These are phyloP conservation scores for Lutraria rhynchaena DNA, from an alignment of 1,140 invertebrate species.

Conservation along the genomic window DNA sequence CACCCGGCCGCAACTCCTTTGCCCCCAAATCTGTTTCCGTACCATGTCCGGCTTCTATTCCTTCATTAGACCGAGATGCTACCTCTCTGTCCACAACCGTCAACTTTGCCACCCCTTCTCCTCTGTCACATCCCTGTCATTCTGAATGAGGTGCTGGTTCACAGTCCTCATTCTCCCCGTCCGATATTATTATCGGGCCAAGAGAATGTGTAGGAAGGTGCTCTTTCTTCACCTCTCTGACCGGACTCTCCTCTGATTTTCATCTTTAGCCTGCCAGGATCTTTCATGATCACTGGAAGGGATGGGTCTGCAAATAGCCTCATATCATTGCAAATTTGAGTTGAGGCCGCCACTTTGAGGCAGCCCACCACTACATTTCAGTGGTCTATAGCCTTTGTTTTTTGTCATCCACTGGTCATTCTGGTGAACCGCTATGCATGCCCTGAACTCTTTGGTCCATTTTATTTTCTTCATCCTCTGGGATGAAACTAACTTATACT, in stretches of 20 bases:
- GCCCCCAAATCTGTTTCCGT: not conserved
- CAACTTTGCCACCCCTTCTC: no score
- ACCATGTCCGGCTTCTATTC: not conserved
- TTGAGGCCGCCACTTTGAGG: not conserved
- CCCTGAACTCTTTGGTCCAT: slow-evolving; percentile 1
- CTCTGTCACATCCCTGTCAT: no score
- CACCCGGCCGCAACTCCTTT: not conserved
- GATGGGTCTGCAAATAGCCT: not conserved
- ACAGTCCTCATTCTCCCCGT: not conserved
- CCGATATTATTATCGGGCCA: not conserved
- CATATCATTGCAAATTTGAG: not conserved
- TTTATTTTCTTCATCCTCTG: not conserved
- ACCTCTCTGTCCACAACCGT: no score
- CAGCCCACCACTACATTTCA: not conserved
- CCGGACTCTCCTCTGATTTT: not conserved
- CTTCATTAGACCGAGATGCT: no score
- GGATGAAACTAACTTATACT: not conserved
- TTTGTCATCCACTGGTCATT: not conserved
- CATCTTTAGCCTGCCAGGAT: not conserved
- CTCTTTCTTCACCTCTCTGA: not conserved
- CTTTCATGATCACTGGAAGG: not conserved
- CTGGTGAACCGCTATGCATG: not conserved
- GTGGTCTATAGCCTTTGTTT: not conserved
- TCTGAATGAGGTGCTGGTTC: not conserved
- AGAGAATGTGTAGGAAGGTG: no score